phyloP scores from a whole-genome alignment of 2,113 vertebrate genomes.

The Petroica traversi region DNA sequence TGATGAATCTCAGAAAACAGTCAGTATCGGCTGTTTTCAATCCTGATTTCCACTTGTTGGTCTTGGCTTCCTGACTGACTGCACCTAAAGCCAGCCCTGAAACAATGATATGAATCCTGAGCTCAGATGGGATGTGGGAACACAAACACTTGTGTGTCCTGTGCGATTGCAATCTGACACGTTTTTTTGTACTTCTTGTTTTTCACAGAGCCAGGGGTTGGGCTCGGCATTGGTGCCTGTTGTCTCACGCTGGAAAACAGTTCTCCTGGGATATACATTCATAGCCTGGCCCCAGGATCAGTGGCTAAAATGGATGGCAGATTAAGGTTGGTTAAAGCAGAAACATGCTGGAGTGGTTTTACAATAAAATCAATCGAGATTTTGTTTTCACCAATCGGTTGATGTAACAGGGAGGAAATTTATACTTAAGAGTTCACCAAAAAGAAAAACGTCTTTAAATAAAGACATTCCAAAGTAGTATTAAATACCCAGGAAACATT shows the following conservation, averaged over 20 bases:
- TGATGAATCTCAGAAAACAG: not conserved
- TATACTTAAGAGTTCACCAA: not conserved
- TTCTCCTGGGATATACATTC: conserved; percentile 91
- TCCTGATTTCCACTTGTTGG: conserved; percentile 10
- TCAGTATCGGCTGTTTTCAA: conserved; percentile 8
- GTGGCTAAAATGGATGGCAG: conserved; percentile 95
- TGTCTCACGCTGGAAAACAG: conserved; percentile 88
- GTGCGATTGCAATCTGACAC: not conserved
- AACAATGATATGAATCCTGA: conserved; percentile 18
- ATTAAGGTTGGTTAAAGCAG: conserved; percentile 81
- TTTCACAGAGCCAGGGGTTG: conserved; percentile 87
- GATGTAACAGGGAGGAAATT: not conserved
- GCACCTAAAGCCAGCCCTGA: conserved; percentile 6
- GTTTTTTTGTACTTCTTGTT: not conserved
- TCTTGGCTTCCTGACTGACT: conserved; percentile 33
- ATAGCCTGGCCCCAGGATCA: conserved; percentile 91
- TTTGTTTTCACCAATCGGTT: not conserved
- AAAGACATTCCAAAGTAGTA: not conserved
- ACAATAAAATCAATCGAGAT: not conserved
- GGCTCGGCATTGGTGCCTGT: conserved; percentile 91
- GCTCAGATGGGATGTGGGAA: conserved; percentile 29
- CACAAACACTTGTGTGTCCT: conserved; percentile 16
- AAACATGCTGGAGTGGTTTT: not conserved
- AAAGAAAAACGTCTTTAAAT: not conserved
- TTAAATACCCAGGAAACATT: not conserved